These are phyloP conservation scores for Tenthredo livida DNA, from an alignment of 2,888 invertebrate species.

Conservation along the genomic window DNA sequence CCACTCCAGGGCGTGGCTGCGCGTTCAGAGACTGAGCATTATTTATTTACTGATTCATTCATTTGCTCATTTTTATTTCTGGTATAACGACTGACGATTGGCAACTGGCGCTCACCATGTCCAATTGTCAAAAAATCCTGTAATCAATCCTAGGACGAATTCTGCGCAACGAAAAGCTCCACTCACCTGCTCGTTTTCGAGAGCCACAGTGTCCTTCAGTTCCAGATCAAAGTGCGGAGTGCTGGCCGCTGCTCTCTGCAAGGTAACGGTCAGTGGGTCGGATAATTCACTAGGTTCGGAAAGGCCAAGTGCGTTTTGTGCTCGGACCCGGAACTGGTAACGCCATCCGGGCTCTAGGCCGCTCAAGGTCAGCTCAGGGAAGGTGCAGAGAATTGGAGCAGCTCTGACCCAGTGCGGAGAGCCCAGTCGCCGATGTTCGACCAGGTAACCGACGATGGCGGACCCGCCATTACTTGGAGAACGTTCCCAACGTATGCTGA, in stretches of 20 bases:
- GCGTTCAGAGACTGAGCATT: not conserved
- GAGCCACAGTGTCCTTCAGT: slow-evolving; percentile 85
- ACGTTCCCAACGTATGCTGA: slow-evolving; percentile 90
- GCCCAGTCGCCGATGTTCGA: slow-evolving; percentile 88
- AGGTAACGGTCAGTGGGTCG: slow-evolving; percentile 90
- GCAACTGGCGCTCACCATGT: not conserved
- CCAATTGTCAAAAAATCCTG: not conserved
- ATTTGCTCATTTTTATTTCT: slow-evolving; percentile 18
- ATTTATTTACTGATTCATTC: slow-evolving; percentile 1
- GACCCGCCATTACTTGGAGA: slow-evolving; percentile 93
- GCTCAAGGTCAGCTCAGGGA: slow-evolving; percentile 88
- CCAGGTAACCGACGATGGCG: slow-evolving; percentile 90
- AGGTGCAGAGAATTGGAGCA: slow-evolving; percentile 85
- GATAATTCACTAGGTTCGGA: slow-evolving; percentile 93
- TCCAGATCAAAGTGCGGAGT: slow-evolving; percentile 88
- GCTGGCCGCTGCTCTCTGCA: slow-evolving; percentile 84
- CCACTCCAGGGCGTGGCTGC: not conserved
- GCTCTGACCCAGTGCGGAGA: slow-evolving; percentile 91
- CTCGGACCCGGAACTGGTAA: slow-evolving; percentile 94
- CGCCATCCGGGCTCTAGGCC: slow-evolving; percentile 92
- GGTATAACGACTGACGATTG: not conserved
- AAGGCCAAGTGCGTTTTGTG: slow-evolving; percentile 93
- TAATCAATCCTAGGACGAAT: slow-evolving; percentile 1
- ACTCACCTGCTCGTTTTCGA: slow-evolving; percentile 88
- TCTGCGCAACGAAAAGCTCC: not conserved